Base-by-base conservation (phyloP, 2,888 invertebrate species). In the Drosophila putrida region DNA sequence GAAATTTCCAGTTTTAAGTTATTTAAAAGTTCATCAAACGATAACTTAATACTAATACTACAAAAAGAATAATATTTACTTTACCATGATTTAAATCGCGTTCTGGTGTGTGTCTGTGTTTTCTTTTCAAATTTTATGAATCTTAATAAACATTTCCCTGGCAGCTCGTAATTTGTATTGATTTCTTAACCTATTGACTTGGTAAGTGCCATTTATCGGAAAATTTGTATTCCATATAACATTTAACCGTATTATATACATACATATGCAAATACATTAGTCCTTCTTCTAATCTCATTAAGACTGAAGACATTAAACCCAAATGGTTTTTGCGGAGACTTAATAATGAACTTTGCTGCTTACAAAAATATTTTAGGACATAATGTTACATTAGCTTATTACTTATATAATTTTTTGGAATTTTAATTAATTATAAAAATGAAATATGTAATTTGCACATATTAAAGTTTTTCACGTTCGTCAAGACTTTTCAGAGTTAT, bases 71-170 rank as follows among this genome's bases (percentile, higher is more conserved):
- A 41, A 54, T 31, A 33, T 33, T 54, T 70, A 20, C 20, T 76
- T 82, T 70, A 85, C 64, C 77, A 85, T 76, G 35, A 41, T 50
- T 33, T 15, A 59, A 62, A 59, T 47, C 20, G 36, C 9, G 2
- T 50, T 57, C 44, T 59, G 28, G 27, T 38, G 13, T 43, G 13
- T 55, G 55, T 8, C 35, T 55, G 63, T 73, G 51, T 69, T 62
- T 63, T 67, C 53, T 39, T 66, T 61, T 55, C 44, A 41, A 54
- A 53, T 80, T 79, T 76, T 73, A 84, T 64, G 85, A 64, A 67
- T 73, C 61, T 65, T 71, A 78, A 84, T 87, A 76, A 87, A 84
- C 76, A 78, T 83, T 80, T 78, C 58, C 11, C 60, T 67, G 60
- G 11, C 68, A 62, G 65, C 57, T 58, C 62, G 75, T 79, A 67